These are phyloP conservation scores for Sitophilus oryzae DNA, from an alignment of 1,140 invertebrate species.

Conservation along the genomic window DNA sequence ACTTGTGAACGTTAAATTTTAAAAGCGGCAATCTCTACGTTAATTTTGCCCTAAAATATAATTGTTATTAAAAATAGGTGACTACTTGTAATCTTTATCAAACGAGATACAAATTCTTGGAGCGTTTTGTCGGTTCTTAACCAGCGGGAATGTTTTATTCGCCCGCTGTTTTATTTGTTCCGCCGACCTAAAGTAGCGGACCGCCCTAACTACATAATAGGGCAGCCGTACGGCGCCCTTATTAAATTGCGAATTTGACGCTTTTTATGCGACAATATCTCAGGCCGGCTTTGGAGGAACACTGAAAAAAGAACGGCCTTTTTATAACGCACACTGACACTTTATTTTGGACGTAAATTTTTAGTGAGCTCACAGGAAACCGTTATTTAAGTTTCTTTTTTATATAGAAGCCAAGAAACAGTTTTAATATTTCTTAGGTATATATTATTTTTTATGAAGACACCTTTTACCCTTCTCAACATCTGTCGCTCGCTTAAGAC, in stretches of 20 bases:
- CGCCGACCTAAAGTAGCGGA: background rate
- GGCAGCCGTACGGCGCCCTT: background rate
- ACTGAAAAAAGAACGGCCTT: background rate
- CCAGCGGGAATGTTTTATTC: background rate
- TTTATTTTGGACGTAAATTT: background rate
- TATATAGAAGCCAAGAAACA: background rate
- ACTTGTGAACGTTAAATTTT: background rate
- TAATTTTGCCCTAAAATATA: background rate
- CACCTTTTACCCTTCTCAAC: background rate
- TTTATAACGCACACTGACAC: background rate
- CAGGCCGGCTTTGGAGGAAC: background rate
- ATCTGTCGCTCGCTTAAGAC: background rate
- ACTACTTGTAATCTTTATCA: background rate
- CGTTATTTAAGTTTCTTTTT: background rate
- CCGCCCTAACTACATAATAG: background rate
- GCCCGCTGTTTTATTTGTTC: background rate
- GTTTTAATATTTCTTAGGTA: background rate
- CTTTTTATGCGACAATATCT: background rate
- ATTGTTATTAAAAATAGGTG: background rate
- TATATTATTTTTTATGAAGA: background rate
- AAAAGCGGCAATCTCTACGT: background rate
- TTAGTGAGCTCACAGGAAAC: background rate
- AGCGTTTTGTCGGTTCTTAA: background rate
- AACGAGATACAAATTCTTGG: background rate
- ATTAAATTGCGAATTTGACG: background rate